Evolutionary conservation across 2,888 invertebrate species (phyloP).

Genomic region (Mesopsocus fuscifrons): DNA sequence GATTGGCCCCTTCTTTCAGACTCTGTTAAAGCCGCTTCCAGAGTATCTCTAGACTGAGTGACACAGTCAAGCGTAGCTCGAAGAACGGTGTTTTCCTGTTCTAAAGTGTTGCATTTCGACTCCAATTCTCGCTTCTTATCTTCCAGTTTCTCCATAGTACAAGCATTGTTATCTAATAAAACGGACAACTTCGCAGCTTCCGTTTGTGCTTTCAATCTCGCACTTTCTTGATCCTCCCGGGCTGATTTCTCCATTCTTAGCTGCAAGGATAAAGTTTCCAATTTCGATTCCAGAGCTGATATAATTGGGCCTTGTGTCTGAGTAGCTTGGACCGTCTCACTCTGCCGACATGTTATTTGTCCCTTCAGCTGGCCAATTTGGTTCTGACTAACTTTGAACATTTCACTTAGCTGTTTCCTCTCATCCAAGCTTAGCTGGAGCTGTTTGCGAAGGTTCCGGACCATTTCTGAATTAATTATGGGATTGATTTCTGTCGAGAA

Average conservation of each 20-base stretch:
- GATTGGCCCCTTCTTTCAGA: neutral
- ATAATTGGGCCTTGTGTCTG: neutral
- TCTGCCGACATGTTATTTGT: neutral
- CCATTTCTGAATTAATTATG: neutral
- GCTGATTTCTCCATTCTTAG: neutral
- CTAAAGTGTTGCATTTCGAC: neutral
- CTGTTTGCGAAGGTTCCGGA: neutral
- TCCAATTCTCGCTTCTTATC: neutral
- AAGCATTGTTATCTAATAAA: neutral
- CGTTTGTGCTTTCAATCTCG: neutral
- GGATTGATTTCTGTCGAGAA: neutral
- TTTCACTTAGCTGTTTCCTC: neutral
- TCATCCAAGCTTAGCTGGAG: neutral
- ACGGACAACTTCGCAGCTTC: slow-evolving; percentile 2
- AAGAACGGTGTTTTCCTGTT: slow-evolving; percentile 5
- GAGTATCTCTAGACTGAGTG: neutral
- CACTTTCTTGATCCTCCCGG: neutral
- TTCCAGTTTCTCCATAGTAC: neutral
- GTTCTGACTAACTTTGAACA: neutral
- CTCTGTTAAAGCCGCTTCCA: neutral
- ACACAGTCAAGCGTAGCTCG: slow-evolving; percentile 1
- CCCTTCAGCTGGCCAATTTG: neutral
- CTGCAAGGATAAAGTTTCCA: neutral
- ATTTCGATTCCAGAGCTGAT: neutral
- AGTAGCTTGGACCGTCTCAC: neutral